Base-by-base conservation (phyloP, 2,888 invertebrate genomes). In the Imbricaverruca yamaguchii region DNA sequence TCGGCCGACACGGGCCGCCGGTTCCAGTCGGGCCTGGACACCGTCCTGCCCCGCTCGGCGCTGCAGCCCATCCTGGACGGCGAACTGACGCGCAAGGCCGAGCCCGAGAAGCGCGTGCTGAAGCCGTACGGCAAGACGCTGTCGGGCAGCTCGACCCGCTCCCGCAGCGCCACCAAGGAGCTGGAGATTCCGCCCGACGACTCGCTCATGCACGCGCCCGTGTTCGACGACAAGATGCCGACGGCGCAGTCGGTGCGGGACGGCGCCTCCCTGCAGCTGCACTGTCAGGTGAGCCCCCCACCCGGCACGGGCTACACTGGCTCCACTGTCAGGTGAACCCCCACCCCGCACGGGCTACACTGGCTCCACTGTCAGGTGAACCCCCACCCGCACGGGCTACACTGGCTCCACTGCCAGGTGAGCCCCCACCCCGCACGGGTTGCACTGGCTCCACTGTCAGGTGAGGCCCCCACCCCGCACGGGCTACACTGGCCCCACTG, bases 131-230 rank as follows among this genome's bases (percentile, higher is more conserved):
- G 92, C 81, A 89, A 89, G 83, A 91, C 89, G 87, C 92, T 93
- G 0, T 77, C 77, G 11, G 94, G 94, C 85, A 92, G 94, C 82
- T 94, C 94, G 3, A 69, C 69, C 9, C 90, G 96, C 87, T 96
- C 96, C 59, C 91, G 96, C 85, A 95, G 93, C 87, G 91, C 95
- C 61, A 96, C 96, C 3, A 95, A 95, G 89, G 96, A 96, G 89
- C 89, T 96, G 84, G 92, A 93, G 85, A 95, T 94, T 85, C 94
- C 95, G 1, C 93, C 95, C 55, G 93, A 93, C 83, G 96, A 96
- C 88, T 91, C 94, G 13, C 89, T 92, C 59, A 96, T 96, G 94
- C 93, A 93, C 87, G 90, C 91, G 84, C 97, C 97, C 0, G 91
- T 92, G 85, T 96, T 97, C 87, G 91, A 92, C 0, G 93, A 93